Percentiles rank a stretch among this genome's conserved stretches.
phyloP scores from a whole-genome alignment of 2,113 vertebrate species.

The Crotalus tigris region DNA sequence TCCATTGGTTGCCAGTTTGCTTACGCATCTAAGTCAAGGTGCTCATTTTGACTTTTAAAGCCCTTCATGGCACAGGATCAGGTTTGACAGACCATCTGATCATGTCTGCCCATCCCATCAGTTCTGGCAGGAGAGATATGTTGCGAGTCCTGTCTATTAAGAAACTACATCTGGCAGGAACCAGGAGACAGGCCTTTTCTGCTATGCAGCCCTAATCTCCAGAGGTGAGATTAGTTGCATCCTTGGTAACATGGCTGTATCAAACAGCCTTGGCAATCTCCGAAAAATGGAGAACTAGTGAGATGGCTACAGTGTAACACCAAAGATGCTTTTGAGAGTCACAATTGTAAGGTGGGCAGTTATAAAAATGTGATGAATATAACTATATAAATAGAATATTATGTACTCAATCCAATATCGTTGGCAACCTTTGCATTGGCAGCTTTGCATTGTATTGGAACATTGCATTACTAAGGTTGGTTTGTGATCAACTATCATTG shows the following conservation, averaged over 20 bases:
- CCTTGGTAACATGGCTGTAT: background rate
- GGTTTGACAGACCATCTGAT: background rate
- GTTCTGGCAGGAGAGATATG: background rate
- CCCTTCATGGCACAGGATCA: background rate
- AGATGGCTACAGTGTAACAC: background rate
- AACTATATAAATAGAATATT: too few relatives aligned
- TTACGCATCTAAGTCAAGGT: background rate
- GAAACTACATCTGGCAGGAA: background rate
- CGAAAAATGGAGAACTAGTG: background rate
- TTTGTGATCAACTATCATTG: too few relatives aligned
- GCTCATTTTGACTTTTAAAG: background rate
- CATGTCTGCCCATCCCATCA: background rate
- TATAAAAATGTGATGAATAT: background rate
- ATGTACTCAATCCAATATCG: too few relatives aligned
- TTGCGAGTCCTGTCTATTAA: background rate
- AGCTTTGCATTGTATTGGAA: too few relatives aligned
- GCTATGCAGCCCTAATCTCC: background rate
- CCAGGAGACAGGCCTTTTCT: background rate
- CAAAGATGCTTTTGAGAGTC: background rate
- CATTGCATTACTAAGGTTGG: too few relatives aligned
- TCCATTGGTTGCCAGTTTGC: background rate
- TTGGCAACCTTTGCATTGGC: too few relatives aligned
- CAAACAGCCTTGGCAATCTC: background rate
- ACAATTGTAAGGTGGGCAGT: background rate
- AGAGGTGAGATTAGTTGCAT: background rate